These are phyloP conservation scores for Aplochiton taeniatus DNA, from an alignment of 2,797 vertebrate species.

Conservation along the genomic window DNA sequence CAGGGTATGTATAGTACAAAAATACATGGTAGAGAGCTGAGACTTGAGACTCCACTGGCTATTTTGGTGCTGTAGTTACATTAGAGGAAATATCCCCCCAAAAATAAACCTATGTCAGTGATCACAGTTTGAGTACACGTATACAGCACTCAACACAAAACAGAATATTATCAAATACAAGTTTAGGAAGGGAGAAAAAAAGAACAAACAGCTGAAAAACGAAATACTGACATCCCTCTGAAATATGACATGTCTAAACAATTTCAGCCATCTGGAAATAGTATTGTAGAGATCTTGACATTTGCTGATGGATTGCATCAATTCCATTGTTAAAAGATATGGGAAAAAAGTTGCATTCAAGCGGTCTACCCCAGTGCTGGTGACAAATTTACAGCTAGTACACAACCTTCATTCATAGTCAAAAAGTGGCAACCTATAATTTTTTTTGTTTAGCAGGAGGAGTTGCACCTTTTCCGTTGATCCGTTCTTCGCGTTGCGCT, in stretches of 20 bases:
- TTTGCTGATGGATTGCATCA: constrained; percentile 69
- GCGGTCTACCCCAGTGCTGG: constrained; percentile 92
- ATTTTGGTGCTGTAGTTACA: constrained; percentile 70
- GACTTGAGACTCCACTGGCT: constrained; percentile 48
- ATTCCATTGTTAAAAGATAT: constrained; percentile 56
- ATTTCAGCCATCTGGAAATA: constrained; percentile 74
- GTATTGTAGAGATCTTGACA: constrained; percentile 77
- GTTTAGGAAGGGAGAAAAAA: constrained; percentile 71
- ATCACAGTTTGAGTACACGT: constrained; percentile 79
- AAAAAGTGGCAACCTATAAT: constrained; percentile 76
- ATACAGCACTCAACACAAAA: constrained; percentile 73
- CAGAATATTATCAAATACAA: constrained; percentile 79
- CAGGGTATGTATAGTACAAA: constrained; percentile 71
- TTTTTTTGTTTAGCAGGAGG: constrained; percentile 69
- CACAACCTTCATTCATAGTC: constrained; percentile 81
- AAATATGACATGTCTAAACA: constrained; percentile 80
- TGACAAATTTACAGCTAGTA: constrained; percentile 91
- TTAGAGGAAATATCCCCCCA: constrained; percentile 71
- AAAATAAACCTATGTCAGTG: constrained; percentile 73
- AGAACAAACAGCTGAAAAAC: constrained; percentile 55
- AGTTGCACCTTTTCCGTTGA: constrained; percentile 68
- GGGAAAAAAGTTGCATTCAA: constrained; percentile 78
- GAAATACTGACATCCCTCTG: constrained; percentile 59
- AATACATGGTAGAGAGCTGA: constrained; percentile 48
- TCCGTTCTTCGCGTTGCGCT: constrained; percentile 68